Conservation (phyloP, 2,797 vertebrate genomes). For the Rhinella marina region DNA sequence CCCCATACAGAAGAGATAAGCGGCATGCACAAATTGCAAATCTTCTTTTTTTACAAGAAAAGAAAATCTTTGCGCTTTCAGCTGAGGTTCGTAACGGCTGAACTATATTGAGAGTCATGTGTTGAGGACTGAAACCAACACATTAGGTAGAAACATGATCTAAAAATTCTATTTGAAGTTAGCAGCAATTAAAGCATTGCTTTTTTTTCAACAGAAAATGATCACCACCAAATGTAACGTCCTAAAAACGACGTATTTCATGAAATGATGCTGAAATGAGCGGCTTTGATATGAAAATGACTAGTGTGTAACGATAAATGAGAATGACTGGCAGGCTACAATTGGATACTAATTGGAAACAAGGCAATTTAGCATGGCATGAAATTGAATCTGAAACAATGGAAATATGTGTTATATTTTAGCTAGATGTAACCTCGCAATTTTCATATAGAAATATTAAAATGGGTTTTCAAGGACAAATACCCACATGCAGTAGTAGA, state of each 20-base stretch:
- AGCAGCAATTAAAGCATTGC: neutral
- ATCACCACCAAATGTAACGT: neutral
- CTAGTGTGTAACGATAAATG: constrained; percentile 42
- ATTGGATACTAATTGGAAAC: constrained; percentile 61
- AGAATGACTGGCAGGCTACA: constrained; percentile 60
- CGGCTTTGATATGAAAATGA: constrained; percentile 47
- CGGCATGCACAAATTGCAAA: neutral
- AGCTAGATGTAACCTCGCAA: constrained; percentile 51
- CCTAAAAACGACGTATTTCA: neutral
- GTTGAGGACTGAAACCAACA: neutral
- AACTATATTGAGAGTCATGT: neutral
- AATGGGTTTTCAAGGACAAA: neutral
- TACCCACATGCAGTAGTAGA: neutral
- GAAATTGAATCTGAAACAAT: constrained; percentile 61
- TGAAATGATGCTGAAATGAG: constrained; percentile 36
- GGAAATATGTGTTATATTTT: constrained; percentile 43
- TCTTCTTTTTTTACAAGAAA: neutral
- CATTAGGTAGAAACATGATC: constrained; percentile 10
- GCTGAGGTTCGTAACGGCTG: neutral
- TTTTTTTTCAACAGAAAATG: neutral
- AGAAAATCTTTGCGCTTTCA: neutral
- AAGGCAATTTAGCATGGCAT: constrained; percentile 57
- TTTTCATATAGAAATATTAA: constrained; percentile 49
- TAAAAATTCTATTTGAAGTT: constrained; percentile 8
- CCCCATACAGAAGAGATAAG: neutral